Percentiles rank a stretch among this genome's conserved stretches.
These are phyloP conservation scores for Cephalopachus bancanus DNA, from an alignment of 2,797 vertebrate species.

Conservation along the genomic window DNA sequence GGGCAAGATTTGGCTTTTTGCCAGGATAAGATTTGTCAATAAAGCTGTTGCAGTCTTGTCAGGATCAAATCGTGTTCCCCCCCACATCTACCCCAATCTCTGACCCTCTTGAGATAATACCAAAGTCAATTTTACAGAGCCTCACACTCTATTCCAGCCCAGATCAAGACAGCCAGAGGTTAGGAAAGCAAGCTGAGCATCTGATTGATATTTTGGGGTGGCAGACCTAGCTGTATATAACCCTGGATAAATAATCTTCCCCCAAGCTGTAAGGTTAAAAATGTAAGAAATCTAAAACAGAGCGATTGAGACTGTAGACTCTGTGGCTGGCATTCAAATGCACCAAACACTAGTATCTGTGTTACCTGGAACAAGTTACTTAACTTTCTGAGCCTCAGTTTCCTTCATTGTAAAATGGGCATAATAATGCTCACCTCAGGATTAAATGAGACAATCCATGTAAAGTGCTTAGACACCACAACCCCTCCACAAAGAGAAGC, in stretches of 20 bases:
- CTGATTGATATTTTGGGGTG: not conserved
- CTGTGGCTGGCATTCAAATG: not conserved
- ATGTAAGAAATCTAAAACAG: not conserved
- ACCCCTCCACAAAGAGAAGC: not conserved
- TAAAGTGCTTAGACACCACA: not conserved
- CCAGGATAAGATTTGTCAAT: not conserved
- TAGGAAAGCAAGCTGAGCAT: not conserved
- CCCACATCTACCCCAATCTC: not conserved
- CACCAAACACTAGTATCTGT: not conserved
- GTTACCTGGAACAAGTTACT: not conserved
- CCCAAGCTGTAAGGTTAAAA: not conserved
- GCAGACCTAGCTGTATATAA: not conserved
- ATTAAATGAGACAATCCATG: not conserved
- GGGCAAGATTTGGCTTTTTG: not conserved
- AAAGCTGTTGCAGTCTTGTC: not conserved
- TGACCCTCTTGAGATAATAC: not conserved
- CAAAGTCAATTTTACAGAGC: not conserved
- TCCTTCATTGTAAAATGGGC: not conserved
- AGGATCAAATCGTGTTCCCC: not conserved
- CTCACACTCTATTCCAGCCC: not conserved
- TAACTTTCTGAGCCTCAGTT: not conserved
- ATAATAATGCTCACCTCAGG: not conserved
- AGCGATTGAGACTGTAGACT: not conserved
- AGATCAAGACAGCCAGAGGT: not conserved
- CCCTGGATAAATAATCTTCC: not conserved